A percentile compares a stretch with the other conserved stretches of the same genome.
phyloP scores from a whole-genome alignment of 2,888 invertebrate species.

The Oscheius sp. region DNA sequence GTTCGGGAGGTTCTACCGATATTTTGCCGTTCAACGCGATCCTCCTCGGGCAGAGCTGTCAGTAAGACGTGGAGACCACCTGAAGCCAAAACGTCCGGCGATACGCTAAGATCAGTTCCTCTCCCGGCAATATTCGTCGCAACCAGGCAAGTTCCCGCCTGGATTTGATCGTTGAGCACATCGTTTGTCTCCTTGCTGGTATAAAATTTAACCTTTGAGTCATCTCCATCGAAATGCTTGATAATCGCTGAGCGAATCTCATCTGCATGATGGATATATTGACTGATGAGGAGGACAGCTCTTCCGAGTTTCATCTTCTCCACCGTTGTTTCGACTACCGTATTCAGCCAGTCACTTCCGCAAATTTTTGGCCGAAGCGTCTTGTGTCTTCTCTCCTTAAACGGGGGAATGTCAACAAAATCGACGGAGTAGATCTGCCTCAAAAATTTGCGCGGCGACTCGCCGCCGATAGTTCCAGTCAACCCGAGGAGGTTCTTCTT shows the following conservation, averaged over 20 bases:
- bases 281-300: background rate
- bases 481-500: background rate
- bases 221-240: background rate
- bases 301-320: background rate
- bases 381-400: background rate
- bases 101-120: conserved; percentile 16
- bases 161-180: background rate
- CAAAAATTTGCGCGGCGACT: background rate
- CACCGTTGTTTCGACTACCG: background rate
- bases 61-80: conserved; percentile 23
- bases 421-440: background rate
- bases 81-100: background rate
- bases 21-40: conserved; percentile 17
- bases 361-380: background rate
- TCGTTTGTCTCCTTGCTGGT: too few relatives aligned
- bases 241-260: background rate
- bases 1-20: conserved; percentile 18
- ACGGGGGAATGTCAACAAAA: background rate
- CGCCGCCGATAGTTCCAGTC: conserved; percentile 2
- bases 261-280: background rate
- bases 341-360: background rate
- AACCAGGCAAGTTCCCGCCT: background rate
- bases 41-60: conserved; percentile 6
- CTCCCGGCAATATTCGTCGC: conserved; percentile 24
- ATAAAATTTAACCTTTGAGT: conserved; percentile 17